These are phyloP conservation scores for Pristionchus mayeri DNA, from an alignment of 2,888 invertebrate genomes.

Conservation along the genomic window DNA sequence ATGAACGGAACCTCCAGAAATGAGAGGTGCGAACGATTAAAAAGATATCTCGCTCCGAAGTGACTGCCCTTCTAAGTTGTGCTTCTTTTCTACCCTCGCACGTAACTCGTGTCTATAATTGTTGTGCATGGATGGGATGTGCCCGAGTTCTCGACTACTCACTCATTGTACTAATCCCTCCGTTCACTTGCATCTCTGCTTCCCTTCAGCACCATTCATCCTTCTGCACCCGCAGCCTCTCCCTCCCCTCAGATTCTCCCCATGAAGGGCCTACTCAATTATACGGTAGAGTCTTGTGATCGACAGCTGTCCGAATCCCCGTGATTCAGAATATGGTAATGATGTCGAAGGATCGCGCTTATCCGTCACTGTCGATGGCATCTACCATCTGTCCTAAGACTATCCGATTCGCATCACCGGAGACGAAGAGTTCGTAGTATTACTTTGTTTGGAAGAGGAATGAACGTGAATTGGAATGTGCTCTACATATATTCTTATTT, in stretches of 20 bases:
- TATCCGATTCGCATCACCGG: constrained; percentile 4
- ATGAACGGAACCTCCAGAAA: constrained; percentile 20
- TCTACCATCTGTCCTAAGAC: neutral
- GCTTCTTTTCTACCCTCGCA: too few relatives aligned
- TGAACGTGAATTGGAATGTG: neutral
- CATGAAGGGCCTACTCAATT: neutral
- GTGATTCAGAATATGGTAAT: neutral
- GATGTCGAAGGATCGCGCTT: neutral
- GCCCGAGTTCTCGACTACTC: neutral
- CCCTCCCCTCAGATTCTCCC: neutral
- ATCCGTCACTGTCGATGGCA: constrained; percentile 34
- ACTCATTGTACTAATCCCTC: neutral
- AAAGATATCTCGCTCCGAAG: too few relatives aligned
- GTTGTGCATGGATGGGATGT: neutral
- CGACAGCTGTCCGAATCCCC: neutral
- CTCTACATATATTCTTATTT: neutral
- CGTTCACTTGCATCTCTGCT: neutral
- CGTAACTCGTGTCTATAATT: too few relatives aligned
- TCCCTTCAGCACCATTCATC: constrained; percentile 18
- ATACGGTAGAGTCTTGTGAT: constrained; percentile 4
- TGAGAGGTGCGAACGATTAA: constrained; percentile 38
- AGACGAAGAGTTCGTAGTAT: constrained; percentile 2
- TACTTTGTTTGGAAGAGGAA: neutral
- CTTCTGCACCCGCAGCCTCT: constrained; percentile 35
- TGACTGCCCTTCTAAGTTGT: too few relatives aligned